Evolutionary conservation across 2,888 invertebrate species (phyloP).

Genomic region (Mesorhabditis belari): DNA sequence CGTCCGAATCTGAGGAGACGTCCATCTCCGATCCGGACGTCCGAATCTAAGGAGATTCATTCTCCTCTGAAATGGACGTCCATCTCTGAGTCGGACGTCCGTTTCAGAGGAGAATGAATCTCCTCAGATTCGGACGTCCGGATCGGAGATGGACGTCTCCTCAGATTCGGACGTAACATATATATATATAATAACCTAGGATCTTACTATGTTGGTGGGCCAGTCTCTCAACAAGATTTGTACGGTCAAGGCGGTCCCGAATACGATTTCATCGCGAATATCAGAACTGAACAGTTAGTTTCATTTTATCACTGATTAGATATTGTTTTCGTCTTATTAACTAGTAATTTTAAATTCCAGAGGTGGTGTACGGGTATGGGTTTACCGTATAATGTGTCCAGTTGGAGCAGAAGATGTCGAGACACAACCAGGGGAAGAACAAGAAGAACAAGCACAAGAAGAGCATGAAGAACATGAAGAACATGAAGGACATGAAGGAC

Average conservation of each 20-base stretch:
- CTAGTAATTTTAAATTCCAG: slow-evolving; percentile 13
- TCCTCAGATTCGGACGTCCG: too few species aligned
- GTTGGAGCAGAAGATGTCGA: slow-evolving; percentile 21
- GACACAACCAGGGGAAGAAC: slow-evolving; percentile 6
- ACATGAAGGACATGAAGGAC: slow-evolving; percentile 17
- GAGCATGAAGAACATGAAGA: slow-evolving; percentile 11
- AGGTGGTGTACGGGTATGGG: slow-evolving; percentile 51
- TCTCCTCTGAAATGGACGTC: too few species aligned
- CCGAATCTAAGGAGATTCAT: too few species aligned
- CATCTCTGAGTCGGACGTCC: too few species aligned
- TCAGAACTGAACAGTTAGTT: slow-evolving; percentile 47
- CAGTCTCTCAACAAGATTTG: slow-evolving; percentile 39
- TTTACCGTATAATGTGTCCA: slow-evolving; percentile 36
- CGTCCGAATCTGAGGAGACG: too few species aligned
- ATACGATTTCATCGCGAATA: slow-evolving; percentile 48
- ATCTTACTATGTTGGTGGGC: slow-evolving; percentile 47
- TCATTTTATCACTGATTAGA: neutral
- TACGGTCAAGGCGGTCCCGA: slow-evolving; percentile 41
- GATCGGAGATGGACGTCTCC: too few species aligned
- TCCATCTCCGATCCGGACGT: too few species aligned
- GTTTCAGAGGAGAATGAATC: too few species aligned
- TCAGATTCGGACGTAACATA: too few species aligned
- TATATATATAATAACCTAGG: too few species aligned
- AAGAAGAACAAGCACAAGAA: neutral
- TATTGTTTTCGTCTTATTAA: neutral